A percentile compares a stretch with the other conserved stretches of the same genome.
These are phyloP conservation scores for Drepana arcuata DNA, from an alignment of 1,140 invertebrate genomes.

Conservation along the genomic window DNA sequence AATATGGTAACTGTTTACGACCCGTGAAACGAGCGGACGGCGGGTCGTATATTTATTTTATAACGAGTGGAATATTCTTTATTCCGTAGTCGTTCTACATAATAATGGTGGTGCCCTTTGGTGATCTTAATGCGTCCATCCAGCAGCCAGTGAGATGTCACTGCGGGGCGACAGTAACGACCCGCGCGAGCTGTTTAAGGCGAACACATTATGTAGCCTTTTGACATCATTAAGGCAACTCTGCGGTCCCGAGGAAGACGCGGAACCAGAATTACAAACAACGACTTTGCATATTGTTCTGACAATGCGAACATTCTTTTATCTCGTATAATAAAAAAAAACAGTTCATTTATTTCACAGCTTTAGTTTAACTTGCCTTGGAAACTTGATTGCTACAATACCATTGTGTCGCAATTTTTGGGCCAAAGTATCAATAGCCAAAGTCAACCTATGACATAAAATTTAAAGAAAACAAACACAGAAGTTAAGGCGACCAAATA, in stretches of 20 bases:
- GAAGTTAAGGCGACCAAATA: no score
- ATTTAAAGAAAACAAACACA: no score
- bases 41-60: conserved; percentile 17
- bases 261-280: conserved; percentile 21
- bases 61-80: conserved; percentile 21
- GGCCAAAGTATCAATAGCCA: no score
- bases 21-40: conserved; percentile 9
- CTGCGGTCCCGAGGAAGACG: conserved; percentile 14
- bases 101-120: conserved; percentile 19
- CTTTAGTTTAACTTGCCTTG: no score
- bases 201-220: conserved; percentile 47
- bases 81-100: conserved; percentile 15
- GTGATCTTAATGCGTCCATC: conserved; percentile 26
- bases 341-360: no score
- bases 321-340: conserved; percentile 11
- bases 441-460: no score
- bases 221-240: conserved; percentile 58
- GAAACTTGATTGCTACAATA: no score
- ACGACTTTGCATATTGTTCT: conserved; percentile 12
- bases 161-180: conserved; percentile 53
- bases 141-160: conserved; percentile 45
- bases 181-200: conserved; percentile 44
- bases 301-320: conserved; percentile 15
- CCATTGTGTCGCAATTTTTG: no score
- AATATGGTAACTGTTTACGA: no score